Evolutionary conservation across 2,113 vertebrate species (phyloP).

Genomic region (Anoplopoma fimbria): DNA sequence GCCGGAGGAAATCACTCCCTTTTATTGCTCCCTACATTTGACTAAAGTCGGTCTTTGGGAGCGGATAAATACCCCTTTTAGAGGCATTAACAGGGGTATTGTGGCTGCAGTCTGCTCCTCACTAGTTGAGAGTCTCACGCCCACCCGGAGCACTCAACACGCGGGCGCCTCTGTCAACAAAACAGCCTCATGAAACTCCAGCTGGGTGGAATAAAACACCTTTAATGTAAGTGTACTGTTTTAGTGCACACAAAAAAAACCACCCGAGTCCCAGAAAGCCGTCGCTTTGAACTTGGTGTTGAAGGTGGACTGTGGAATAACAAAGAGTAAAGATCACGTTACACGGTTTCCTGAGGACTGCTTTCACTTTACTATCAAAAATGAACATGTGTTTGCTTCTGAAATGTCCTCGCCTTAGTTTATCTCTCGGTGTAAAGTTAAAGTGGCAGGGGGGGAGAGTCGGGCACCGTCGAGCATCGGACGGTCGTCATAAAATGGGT

Average conservation of each 20-base stretch:
- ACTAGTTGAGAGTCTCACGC: constrained; percentile 78
- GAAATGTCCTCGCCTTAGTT: constrained; percentile 5
- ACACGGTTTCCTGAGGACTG: constrained; percentile 32
- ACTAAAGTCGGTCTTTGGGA: constrained; percentile 13
- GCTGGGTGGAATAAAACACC: neutral
- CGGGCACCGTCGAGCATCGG: constrained; percentile 63
- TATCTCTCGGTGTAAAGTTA: neutral
- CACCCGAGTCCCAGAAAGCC: neutral
- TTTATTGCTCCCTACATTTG: neutral
- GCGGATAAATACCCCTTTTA: fast-evolving
- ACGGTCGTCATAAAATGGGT: constrained; percentile 80
- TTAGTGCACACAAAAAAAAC: neutral
- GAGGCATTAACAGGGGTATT: neutral
- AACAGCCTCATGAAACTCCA: constrained; percentile 36
- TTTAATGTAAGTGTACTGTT: neutral
- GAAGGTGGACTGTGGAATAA: constrained; percentile 64
- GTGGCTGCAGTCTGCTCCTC: constrained; percentile 24
- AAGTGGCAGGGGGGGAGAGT: neutral
- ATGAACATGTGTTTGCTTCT: neutral
- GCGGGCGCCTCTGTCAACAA: constrained; percentile 76
- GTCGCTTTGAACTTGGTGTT: constrained; percentile 66
- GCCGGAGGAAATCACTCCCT: neutral
- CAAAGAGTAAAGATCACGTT: constrained; percentile 79
- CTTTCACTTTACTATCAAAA: too few species aligned
- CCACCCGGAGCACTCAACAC: constrained; percentile 76